Conservation (phyloP, 2,797 vertebrate species). For the Acrocephalus scirpaceus region DNA sequence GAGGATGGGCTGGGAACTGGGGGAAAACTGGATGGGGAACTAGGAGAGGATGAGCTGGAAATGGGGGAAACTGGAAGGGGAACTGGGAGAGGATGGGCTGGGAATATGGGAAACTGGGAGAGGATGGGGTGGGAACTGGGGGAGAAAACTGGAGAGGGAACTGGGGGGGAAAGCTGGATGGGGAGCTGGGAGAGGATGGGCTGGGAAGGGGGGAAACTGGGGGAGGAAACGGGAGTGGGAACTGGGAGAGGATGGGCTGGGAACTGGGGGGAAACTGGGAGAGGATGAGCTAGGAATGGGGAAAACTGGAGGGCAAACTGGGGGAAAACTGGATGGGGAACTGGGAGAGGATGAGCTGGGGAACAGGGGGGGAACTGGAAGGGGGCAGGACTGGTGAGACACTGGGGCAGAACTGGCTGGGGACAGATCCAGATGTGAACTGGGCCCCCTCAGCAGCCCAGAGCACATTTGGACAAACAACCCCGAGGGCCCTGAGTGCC, state of each 20-base stretch:
- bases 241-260: not conserved
- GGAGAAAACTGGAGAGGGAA: not conserved
- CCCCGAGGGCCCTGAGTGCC: not conserved
- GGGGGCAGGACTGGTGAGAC: not conserved
- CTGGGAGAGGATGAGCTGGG: not conserved
- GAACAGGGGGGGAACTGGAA: not conserved
- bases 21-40: not conserved
- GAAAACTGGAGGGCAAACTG: not conserved
- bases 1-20: not conserved
- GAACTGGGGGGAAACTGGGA: not conserved
- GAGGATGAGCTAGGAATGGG: not conserved
- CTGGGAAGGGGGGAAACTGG: not conserved
- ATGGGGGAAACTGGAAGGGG: not conserved
- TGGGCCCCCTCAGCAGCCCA: rapidly evolving
- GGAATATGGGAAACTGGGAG: not conserved
- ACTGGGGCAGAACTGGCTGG: not conserved
- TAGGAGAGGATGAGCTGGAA: not conserved
- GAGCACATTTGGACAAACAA: not conserved
- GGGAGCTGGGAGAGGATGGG: not conserved
- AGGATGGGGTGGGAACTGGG: no score
- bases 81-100: not conserved
- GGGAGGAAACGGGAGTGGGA: not conserved
- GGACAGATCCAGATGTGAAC: not conserved
- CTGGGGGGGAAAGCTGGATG: not conserved
- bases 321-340: not conserved